Conservation (phyloP, 2,113 vertebrate species). For the Collichthys lucidus region DNA sequence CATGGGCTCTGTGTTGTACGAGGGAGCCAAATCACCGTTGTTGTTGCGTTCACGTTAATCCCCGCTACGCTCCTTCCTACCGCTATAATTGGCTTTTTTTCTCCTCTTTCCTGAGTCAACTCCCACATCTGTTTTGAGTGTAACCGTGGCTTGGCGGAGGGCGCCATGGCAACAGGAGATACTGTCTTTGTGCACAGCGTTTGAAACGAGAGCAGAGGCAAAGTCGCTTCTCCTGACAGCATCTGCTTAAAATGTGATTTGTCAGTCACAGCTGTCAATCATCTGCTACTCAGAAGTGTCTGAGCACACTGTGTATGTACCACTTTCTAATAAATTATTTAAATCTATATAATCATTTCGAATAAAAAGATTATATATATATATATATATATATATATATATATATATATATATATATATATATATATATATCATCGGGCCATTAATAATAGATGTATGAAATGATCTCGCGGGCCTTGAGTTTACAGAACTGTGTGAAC, state of each 20-base stretch:
- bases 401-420: too few species aligned
- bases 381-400: too few species aligned
- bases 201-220: slow-evolving; percentile 11
- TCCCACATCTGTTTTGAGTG: slow-evolving; percentile 43
- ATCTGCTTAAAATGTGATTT: slow-evolving; percentile 10
- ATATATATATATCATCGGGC: too few species aligned
- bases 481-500: too few species aligned
- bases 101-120: slow-evolving; percentile 24
- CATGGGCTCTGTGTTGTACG: neutral
- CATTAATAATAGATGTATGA: too few species aligned
- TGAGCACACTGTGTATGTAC: neutral
- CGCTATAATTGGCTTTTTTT: slow-evolving; percentile 41
- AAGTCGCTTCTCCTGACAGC: neutral
- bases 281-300: neutral
- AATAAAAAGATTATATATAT: too few species aligned
- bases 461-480: too few species aligned
- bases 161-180: slow-evolving; percentile 53
- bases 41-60: slow-evolving; percentile 31
- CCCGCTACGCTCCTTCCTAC: neutral
- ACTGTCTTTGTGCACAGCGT: slow-evolving; percentile 18
- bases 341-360: too few species aligned
- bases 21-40: neutral
- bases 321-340: too few species aligned
- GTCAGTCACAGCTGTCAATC: slow-evolving; percentile 14
- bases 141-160: slow-evolving; percentile 10